Percentiles rank a stretch among this genome's conserved stretches.
phyloP scores from a whole-genome alignment of 2,113 vertebrate genomes.

The Sander vitreus region DNA sequence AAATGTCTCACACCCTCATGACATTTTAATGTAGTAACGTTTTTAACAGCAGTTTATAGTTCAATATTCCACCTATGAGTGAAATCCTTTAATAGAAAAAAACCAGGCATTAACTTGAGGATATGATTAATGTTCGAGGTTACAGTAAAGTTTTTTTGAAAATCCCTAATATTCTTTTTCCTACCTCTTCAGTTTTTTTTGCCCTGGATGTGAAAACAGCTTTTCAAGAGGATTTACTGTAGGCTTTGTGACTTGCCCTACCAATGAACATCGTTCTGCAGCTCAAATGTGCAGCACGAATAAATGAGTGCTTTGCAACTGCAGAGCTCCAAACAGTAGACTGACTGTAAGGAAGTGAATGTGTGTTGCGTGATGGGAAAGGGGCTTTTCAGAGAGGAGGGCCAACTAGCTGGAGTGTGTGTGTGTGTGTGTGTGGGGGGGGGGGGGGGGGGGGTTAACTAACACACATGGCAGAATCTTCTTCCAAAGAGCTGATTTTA shows the following conservation, averaged over 20 bases:
- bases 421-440: no score
- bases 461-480: neutral
- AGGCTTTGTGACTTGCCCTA: neutral
- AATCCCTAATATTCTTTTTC: constrained; percentile 2
- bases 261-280: neutral
- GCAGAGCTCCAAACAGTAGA: constrained; percentile 28
- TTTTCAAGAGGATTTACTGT: constrained; percentile 6
- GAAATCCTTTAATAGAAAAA: neutral
- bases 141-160: neutral
- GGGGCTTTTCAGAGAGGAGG: neutral
- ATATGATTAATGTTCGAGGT: neutral
- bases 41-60: neutral
- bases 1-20: neutral
- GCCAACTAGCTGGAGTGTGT: neutral
- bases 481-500: neutral
- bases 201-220: constrained; percentile 14
- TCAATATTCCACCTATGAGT: neutral
- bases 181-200: constrained; percentile 2
- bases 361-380: neutral
- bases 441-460: neutral
- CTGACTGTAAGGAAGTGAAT: constrained; percentile 6
- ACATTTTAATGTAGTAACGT: no score
- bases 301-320: constrained; percentile 3
- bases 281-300: neutral
- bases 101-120: neutral